Evolutionary conservation across 2,888 invertebrate species (phyloP).

Genomic region (Chydorus sphaericus): DNA sequence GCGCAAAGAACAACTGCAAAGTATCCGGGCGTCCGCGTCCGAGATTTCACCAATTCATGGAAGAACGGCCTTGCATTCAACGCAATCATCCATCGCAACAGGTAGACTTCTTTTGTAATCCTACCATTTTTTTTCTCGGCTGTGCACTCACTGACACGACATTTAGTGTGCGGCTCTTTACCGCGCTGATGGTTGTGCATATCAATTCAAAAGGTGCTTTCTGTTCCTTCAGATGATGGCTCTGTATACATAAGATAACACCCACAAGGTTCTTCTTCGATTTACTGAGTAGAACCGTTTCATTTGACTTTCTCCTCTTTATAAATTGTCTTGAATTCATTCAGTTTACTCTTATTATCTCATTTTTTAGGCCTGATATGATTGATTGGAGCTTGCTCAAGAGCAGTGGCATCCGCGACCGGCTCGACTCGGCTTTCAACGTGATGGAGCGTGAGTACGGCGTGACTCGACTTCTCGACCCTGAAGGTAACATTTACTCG

Average conservation of each 20-base stretch:
- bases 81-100: slow-evolving; percentile 93
- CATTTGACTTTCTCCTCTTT: not conserved
- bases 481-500: slow-evolving; percentile 78
- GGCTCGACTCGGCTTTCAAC: slow-evolving; percentile 91
- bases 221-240: too few relatives aligned
- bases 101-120: slow-evolving; percentile 39
- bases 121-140: too few relatives aligned
- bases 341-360: not conserved
- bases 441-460: slow-evolving; percentile 95
- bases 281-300: too few relatives aligned
- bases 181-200: too few relatives aligned
- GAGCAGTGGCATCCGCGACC: slow-evolving; percentile 69
- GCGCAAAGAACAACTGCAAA: slow-evolving; percentile 89
- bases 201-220: too few relatives aligned
- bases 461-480: slow-evolving; percentile 90
- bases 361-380: slow-evolving; percentile 49
- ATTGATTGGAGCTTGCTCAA: slow-evolving; percentile 43
- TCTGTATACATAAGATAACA: too few relatives aligned
- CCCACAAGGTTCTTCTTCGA: too few relatives aligned
- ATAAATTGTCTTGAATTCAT: not conserved
- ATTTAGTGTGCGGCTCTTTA: too few relatives aligned
- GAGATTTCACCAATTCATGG: slow-evolving; percentile 95
- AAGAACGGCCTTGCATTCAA: slow-evolving; percentile 96
- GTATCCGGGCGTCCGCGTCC: slow-evolving; percentile 90
- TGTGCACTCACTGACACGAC: not conserved